These are phyloP conservation scores for Neomorphus geoffroyi DNA, from an alignment of 2,797 vertebrate genomes.

Conservation along the genomic window DNA sequence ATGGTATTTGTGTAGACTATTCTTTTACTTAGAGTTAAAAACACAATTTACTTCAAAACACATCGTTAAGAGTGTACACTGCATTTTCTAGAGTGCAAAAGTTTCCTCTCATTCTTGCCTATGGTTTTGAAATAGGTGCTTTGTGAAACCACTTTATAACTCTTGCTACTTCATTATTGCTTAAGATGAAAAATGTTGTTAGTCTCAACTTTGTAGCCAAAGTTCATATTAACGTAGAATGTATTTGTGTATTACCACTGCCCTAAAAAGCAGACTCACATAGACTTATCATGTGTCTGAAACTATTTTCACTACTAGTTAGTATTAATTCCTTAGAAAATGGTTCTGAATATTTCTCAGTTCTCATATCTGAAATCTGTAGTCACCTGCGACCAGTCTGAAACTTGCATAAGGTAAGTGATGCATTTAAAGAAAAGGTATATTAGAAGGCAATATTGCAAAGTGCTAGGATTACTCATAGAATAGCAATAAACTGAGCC, in stretches of 20 bases:
- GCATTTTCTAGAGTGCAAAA: neutral
- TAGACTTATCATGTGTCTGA: neutral
- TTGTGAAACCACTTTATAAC: neutral
- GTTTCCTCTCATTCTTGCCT: neutral
- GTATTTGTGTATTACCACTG: neutral
- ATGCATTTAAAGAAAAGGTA: neutral
- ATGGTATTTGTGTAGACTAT: neutral
- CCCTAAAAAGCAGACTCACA: neutral
- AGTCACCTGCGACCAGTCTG: neutral
- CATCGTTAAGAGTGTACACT: neutral
- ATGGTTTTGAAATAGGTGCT: neutral
- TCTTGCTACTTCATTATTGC: neutral
- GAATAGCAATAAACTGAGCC: neutral
- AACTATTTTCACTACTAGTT: neutral
- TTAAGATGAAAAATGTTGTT: neutral
- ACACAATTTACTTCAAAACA: neutral
- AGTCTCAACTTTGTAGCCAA: neutral
- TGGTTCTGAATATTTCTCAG: neutral
- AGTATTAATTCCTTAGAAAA: neutral
- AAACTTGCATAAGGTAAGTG: neutral
- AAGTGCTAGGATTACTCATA: neutral
- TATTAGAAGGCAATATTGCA: neutral
- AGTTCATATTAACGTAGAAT: neutral
- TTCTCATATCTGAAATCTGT: neutral
- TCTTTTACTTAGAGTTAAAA: neutral